Evolutionary conservation across 2,888 invertebrate species (phyloP).

Genomic region (Chloromyia formosa): DNA sequence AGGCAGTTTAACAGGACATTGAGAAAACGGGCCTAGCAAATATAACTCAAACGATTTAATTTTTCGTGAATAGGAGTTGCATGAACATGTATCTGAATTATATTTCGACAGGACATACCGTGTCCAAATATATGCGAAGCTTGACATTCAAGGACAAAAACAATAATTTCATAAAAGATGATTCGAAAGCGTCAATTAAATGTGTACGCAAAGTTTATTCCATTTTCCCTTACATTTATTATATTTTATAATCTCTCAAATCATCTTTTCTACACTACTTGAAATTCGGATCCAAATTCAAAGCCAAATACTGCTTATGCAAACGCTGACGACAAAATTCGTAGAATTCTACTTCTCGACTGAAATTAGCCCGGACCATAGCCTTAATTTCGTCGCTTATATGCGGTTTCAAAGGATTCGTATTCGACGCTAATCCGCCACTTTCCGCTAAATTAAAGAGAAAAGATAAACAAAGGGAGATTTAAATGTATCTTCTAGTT

Average conservation of each 20-base stretch:
- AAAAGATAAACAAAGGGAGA: constrained; percentile 15
- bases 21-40: too few species aligned
- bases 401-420: constrained; percentile 84
- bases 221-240: not conserved
- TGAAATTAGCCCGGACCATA: constrained; percentile 83
- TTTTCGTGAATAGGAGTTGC: too few species aligned
- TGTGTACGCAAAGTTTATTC: too few species aligned
- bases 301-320: constrained; percentile 77
- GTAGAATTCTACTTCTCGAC: constrained; percentile 88
- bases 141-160: too few species aligned
- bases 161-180: too few species aligned
- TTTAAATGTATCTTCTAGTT: not conserved
- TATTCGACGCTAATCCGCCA: constrained; percentile 67
- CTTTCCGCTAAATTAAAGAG: constrained; percentile 24
- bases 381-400: constrained; percentile 84
- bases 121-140: too few species aligned
- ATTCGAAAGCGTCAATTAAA: too few species aligned
- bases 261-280: constrained; percentile 2
- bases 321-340: constrained; percentile 86
- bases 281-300: constrained; percentile 40
- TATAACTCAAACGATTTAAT: too few species aligned
- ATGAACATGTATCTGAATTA: too few species aligned
- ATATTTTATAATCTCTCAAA: not conserved
- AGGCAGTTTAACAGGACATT: too few species aligned
- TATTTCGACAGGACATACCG: too few species aligned